Evolutionary conservation across 1,140 invertebrate species (phyloP), one percentile per base, ranked within the genome.

Genomic region (Sminthurides bifidus): DNA sequence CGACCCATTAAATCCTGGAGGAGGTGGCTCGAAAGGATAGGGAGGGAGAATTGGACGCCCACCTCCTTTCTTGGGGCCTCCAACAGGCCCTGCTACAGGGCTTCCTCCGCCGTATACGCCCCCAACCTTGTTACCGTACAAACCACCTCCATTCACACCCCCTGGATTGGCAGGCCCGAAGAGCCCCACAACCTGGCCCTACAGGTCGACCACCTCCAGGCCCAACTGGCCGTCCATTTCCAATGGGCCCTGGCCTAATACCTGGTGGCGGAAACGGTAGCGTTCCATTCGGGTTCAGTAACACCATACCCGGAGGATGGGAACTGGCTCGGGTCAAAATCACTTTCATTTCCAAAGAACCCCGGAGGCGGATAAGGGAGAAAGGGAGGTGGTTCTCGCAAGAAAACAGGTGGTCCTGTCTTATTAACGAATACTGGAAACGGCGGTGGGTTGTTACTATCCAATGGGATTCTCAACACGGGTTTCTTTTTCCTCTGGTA

Each of bases 371-470:
- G 68, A 23, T 72, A 67, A 4, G 68, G 69, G 15, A 67, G 67
- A 3, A 70, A 67, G 10, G 65, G 66, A 31, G 65, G 60, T 1
- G 68, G 65, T 61, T 75, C 73, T 37, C 80, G 80, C 61, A 85
- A 74, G 70, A 85, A 79, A 71, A 83, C 77, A 62, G 85, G 74
- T 58, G 86, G 85, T 60, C 84, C 87, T 55, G 80, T 77, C 60
- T 87, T 83, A 62, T 76, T 78, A 66, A 90, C 56, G 38, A 64
- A 61, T 12, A 90, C 80, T 64, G 86, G 87, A 80, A 90, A 90
- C 67, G 87, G 87, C 73, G 87, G 87, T 70, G 87, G 85, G 62
- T 89, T 77, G 69, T 80, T 81, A 0, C 83, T 83, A 66, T 78
- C 78, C 6, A 75, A 66, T 5, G 84, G 83, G 65, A 87, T 76